Percentiles rank a stretch among this genome's conserved stretches.
Evolutionary conservation across 1,140 invertebrate genomes (phyloP).

Genomic region (Augochlora pura): DNA sequence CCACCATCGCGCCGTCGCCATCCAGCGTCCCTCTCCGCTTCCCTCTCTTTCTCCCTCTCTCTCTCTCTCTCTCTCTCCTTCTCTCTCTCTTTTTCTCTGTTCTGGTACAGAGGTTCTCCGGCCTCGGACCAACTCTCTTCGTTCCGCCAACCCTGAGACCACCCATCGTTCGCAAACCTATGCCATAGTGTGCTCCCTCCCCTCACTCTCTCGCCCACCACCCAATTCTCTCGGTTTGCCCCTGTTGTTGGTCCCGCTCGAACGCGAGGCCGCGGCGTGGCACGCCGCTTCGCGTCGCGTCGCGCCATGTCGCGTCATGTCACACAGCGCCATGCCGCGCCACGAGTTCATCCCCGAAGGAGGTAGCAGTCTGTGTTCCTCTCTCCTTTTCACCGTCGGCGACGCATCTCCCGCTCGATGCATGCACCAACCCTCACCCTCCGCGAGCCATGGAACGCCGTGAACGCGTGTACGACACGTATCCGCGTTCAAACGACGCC

Average conservation of each 20-base stretch:
- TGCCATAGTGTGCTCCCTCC: constrained; percentile 8
- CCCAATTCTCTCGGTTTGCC: too few species aligned
- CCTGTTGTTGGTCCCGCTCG: neutral
- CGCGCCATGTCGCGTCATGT: neutral
- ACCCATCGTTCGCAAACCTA: constrained; percentile 11
- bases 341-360: neutral
- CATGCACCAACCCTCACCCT: neutral
- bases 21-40: neutral
- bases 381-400: neutral
- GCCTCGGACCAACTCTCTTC: constrained; percentile 8
- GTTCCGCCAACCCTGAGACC: constrained; percentile 32
- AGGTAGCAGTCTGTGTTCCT: neutral
- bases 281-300: constrained; percentile 17
- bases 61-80: neutral
- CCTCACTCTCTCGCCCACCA: too few species aligned
- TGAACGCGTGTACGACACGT: neutral
- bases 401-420: neutral
- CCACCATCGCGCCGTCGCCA: neutral
- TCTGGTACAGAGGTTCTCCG: too few species aligned
- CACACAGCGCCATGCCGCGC: constrained; percentile 10
- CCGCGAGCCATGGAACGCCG: neutral
- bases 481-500: neutral
- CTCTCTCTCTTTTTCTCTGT: neutral
- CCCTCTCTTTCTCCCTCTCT: neutral
- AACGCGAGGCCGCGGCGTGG: constrained; percentile 17